Conservation (phyloP, 1,140 invertebrate genomes). For the Thaumatotibia leucotreta region DNA sequence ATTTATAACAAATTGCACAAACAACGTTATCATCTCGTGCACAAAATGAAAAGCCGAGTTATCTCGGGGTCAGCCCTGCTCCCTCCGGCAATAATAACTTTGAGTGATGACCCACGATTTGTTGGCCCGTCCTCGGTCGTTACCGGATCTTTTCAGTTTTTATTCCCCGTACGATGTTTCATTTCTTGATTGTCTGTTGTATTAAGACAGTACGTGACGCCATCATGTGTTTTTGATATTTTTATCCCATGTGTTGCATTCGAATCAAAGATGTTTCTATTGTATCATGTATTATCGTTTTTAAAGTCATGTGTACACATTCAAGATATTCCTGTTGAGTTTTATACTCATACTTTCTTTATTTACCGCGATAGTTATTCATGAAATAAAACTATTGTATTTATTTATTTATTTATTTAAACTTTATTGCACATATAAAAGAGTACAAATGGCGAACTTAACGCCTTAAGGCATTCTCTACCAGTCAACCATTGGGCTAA, state of each 20-base stretch:
- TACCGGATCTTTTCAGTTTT: constrained; percentile 68
- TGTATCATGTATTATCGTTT: too few relatives aligned
- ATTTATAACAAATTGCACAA: constrained; percentile 58
- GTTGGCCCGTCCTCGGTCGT: constrained; percentile 59
- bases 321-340: too few relatives aligned
- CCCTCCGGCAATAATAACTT: constrained; percentile 51
- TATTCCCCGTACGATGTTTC: constrained; percentile 69
- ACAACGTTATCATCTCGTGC: constrained; percentile 34
- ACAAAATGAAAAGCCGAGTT: constrained; percentile 60
- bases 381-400: too few relatives aligned
- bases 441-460: too few relatives aligned
- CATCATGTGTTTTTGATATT: constrained; percentile 41
- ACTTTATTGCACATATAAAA: too few relatives aligned
- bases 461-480: too few relatives aligned
- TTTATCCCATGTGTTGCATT: constrained; percentile 18
- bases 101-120: constrained; percentile 71
- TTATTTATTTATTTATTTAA: too few relatives aligned
- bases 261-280: neutral
- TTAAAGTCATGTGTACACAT: too few relatives aligned
- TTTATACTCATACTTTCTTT: too few relatives aligned
- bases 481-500: too few relatives aligned
- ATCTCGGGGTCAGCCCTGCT: constrained; percentile 46
- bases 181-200: constrained; percentile 67
- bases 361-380: too few relatives aligned
- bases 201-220: constrained; percentile 55